phyloP scores from a whole-genome alignment of 2,113 vertebrate species.

The Dasyornis broadbenti region DNA sequence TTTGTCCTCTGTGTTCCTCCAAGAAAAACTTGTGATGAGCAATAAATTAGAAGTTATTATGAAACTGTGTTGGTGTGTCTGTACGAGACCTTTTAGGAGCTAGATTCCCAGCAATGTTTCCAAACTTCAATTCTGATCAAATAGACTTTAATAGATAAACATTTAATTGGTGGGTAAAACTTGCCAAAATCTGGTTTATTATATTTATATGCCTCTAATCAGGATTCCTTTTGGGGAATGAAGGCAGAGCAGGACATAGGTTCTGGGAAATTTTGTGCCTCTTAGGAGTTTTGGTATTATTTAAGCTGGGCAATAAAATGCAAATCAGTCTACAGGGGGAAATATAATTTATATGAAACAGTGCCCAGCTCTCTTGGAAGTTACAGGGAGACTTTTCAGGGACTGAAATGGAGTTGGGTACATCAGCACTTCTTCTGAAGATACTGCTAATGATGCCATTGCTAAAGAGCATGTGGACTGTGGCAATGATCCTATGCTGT shows the following conservation, averaged over 20 bases:
- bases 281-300: not conserved
- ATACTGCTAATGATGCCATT: not conserved
- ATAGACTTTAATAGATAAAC: not conserved
- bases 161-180: not conserved
- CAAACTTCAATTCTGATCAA: not conserved
- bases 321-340: not conserved
- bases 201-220: not conserved
- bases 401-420: not conserved
- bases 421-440: not conserved
- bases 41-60: not conserved
- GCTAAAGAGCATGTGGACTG: not conserved
- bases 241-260: not conserved
- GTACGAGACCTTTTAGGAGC: not conserved
- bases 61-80: not conserved
- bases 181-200: not conserved
- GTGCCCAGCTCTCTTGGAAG: not conserved
- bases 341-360: not conserved
- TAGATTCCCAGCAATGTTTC: not conserved
- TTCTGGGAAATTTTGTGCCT: not conserved
- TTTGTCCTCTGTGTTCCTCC: not conserved
- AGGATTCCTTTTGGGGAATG: not conserved
- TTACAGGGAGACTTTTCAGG: not conserved
- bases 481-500: not conserved
- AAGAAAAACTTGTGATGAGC: not conserved
- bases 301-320: not conserved